Percentiles rank a stretch among this genome's conserved stretches.
Evolutionary conservation across 2,888 invertebrate genomes (phyloP).

Genomic region (Labia minor): DNA sequence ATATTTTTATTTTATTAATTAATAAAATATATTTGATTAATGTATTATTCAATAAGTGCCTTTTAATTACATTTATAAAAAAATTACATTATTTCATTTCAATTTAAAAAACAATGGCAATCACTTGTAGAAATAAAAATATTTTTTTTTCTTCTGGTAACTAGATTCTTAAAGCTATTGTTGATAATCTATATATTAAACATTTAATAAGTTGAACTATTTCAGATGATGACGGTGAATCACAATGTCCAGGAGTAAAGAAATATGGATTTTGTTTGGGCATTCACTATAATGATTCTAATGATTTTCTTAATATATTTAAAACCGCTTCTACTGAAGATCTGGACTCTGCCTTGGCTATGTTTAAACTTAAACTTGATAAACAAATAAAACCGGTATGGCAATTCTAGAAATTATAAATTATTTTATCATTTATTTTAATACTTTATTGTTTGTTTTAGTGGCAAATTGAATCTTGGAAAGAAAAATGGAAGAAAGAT

Average conservation of each 20-base stretch:
- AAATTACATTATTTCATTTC: no score
- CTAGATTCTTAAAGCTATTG: no score
- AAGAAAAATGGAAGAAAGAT: neutral
- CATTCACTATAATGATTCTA: neutral
- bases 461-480: neutral
- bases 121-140: no score
- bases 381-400: neutral
- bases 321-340: neutral
- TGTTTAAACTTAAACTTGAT: neutral
- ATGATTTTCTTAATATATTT: neutral
- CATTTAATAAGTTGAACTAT: neutral
- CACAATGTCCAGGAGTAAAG: neutral
- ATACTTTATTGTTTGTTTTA: neutral
- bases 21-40: no score
- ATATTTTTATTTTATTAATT: no score
- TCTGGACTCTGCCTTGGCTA: neutral
- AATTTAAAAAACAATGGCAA: no score
- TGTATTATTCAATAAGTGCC: no score
- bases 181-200: no score
- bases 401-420: no score
- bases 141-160: no score
- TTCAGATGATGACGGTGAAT: neutral
- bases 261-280: neutral
- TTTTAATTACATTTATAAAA: no score
- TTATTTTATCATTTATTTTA: no score